Evolutionary conservation across 1,140 invertebrate species (phyloP).

Genomic region (Anoplolepis gracilipes): DNA sequence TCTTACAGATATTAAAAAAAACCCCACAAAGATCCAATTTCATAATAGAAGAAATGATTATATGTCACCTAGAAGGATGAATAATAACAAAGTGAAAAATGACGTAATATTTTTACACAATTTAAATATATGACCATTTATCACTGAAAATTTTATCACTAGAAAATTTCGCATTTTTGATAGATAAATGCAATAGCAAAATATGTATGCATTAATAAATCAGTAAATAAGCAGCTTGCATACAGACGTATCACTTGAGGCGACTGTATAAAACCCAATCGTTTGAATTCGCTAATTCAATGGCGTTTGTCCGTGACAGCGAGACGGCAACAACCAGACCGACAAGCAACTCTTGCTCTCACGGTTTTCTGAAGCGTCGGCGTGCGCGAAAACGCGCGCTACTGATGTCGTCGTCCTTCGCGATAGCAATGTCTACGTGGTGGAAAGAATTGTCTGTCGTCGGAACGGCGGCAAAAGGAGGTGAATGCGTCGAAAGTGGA

Average conservation of each 20-base stretch:
- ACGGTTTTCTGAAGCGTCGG: conserved; percentile 66
- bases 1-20: background rate
- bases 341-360: conserved; percentile 61
- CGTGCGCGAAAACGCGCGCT: conserved; percentile 44
- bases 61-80: background rate
- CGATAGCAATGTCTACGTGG: conserved; percentile 14
- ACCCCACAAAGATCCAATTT: background rate
- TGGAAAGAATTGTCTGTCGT: conserved; percentile 39
- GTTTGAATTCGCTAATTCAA: conserved; percentile 35
- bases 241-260: background rate
- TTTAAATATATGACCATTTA: background rate
- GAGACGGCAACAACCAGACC: background rate
- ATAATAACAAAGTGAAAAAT: background rate
- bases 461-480: conserved; percentile 61
- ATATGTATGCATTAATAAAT: background rate
- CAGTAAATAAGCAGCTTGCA: conserved; percentile 1
- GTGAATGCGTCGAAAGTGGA: conserved; percentile 62
- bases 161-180: background rate
- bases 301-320: conserved; percentile 9
- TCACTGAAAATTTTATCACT: conserved; percentile 6
- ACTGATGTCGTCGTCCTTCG: conserved; percentile 41
- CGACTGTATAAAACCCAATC: background rate
- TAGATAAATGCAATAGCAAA: background rate
- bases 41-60: background rate
- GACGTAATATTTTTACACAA: background rate